Conservation (phyloP, 2,113 vertebrate genomes). For the Pollimyrus isidori region DNA sequence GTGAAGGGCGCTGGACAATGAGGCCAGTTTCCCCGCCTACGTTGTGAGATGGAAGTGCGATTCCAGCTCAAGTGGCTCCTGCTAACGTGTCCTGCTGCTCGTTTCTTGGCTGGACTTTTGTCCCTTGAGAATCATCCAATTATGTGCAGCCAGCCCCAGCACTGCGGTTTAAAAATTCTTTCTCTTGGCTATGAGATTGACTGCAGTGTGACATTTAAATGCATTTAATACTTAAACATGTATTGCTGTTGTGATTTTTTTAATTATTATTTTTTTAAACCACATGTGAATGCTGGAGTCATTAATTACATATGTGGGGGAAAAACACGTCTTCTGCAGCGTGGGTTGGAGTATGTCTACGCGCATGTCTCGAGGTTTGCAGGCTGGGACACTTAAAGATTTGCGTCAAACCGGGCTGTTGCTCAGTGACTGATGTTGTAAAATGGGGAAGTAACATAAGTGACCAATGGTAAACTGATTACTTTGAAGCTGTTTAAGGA, state of each 20-base stretch:
- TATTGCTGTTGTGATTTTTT: background rate
- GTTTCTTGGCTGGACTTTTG: background rate
- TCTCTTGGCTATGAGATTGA: background rate
- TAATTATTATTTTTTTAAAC: background rate
- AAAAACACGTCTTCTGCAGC: background rate
- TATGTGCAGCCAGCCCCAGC: background rate
- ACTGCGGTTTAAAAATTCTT: background rate
- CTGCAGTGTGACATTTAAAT: background rate
- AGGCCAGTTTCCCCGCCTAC: background rate
- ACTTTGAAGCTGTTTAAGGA: background rate
- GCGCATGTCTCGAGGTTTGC: background rate
- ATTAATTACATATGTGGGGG: background rate
- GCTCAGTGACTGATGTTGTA: background rate
- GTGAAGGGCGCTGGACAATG: background rate
- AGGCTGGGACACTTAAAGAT: background rate
- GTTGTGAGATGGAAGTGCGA: background rate
- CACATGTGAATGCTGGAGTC: background rate
- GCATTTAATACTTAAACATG: background rate
- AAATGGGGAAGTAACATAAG: background rate
- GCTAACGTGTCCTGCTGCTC: background rate
- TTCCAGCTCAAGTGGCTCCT: background rate
- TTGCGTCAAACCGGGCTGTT: background rate
- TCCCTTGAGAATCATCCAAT: constrained; percentile 3
- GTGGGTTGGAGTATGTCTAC: background rate
- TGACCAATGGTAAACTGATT: background rate